These are phyloP conservation scores for Lophius piscatorius DNA, from an alignment of 2,113 vertebrate species.

Conservation along the genomic window DNA sequence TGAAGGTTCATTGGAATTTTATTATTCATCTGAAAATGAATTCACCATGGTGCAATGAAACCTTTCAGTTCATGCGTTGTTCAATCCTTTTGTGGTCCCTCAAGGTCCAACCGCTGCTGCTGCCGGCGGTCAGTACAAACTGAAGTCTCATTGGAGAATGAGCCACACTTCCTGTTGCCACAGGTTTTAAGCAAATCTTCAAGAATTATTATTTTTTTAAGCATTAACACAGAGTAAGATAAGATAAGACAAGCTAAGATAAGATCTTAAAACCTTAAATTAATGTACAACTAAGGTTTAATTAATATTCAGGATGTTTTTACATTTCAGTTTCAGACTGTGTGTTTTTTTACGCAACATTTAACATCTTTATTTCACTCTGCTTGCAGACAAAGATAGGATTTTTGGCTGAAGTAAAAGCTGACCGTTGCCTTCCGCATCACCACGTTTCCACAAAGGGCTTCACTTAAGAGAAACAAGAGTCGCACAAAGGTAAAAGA, in stretches of 20 bases:
- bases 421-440: neutral
- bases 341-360: neutral
- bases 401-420: too few relatives aligned
- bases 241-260: too few relatives aligned
- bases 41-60: neutral
- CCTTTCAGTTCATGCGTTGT: neutral
- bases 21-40: too few relatives aligned
- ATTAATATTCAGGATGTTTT: neutral
- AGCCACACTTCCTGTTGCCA: too few relatives aligned
- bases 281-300: too few relatives aligned
- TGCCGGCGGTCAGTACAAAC: neutral
- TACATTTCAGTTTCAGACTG: neutral
- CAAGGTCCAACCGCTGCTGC: neutral
- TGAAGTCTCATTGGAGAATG: too few relatives aligned
- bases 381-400: neutral
- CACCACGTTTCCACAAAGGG: too few relatives aligned
- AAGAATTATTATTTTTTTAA: neutral
- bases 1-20: neutral
- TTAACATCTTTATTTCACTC: slow-evolving; percentile 9
- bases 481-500: slow-evolving; percentile 12
- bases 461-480: slow-evolving; percentile 21
- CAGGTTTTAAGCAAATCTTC: neutral
- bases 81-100: neutral
- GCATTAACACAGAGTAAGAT: too few relatives aligned
- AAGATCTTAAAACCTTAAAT: too few relatives aligned